Conservation (phyloP, 2,113 vertebrate species). For the Poicephalus meyeri region DNA sequence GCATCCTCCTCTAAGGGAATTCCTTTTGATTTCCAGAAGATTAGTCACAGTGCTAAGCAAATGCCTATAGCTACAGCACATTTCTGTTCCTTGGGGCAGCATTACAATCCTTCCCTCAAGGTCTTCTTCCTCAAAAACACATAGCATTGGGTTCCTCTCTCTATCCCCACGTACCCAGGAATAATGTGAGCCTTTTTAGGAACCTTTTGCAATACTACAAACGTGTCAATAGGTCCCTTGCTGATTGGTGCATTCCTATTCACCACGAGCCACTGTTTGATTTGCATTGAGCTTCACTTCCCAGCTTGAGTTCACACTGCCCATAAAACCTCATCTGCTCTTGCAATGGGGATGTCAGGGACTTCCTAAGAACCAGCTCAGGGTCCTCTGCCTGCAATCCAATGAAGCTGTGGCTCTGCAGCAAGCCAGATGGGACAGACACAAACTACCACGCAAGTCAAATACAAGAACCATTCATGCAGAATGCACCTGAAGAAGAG, state of each 20-base stretch:
- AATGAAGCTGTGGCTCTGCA: not conserved
- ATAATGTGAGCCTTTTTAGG: not conserved
- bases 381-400: not conserved
- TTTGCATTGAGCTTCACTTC: not conserved
- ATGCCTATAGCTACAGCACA: not conserved
- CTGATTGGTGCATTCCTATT: not conserved
- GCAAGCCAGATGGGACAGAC: not conserved
- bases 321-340: not conserved
- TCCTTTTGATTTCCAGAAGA: constrained; percentile 33
- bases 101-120: not conserved
- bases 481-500: not conserved
- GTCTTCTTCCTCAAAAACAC: not conserved
- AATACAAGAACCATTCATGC: not conserved
- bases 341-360: no score
- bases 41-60: constrained; percentile 18
- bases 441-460: fast-evolving
- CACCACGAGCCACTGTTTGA: fast-evolving
- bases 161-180: not conserved
- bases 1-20: constrained; percentile 39
- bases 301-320: not conserved
- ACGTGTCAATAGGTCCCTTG: not conserved
- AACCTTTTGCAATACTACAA: not conserved
- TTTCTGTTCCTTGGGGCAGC: not conserved
- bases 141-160: not conserved
- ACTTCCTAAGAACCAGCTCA: not conserved